Evolutionary conservation across 2,888 invertebrate genomes (phyloP).

Genomic region (Pseudolycoriella hygida): DNA sequence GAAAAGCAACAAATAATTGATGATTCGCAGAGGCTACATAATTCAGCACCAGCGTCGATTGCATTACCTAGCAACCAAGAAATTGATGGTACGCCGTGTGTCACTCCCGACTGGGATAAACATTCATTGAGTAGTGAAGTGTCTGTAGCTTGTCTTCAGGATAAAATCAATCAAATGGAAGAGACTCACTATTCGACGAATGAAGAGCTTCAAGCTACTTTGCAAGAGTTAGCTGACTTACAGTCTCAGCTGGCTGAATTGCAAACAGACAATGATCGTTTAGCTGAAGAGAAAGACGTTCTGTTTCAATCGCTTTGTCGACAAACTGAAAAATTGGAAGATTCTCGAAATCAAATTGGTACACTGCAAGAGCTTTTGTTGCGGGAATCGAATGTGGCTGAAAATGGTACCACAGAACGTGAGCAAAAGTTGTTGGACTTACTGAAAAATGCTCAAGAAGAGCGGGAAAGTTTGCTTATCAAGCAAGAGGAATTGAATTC

Average conservation of each 20-base stretch:
- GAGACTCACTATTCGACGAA: constrained; percentile 52
- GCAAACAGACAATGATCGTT: constrained; percentile 71
- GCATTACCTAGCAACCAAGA: constrained; percentile 33
- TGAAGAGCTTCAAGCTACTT: constrained; percentile 82
- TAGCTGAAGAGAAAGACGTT: constrained; percentile 77
- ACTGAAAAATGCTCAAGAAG: constrained; percentile 68
- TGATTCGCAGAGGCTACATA: constrained; percentile 51
- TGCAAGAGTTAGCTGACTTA: constrained; percentile 80
- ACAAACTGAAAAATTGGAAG: constrained; percentile 82
- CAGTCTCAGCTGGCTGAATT: constrained; percentile 74
- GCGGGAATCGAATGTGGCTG: constrained; percentile 48
- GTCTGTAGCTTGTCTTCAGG: constrained; percentile 82
- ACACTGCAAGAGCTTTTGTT: constrained; percentile 64
- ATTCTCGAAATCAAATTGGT: constrained; percentile 64
- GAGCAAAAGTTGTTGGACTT: constrained; percentile 71
- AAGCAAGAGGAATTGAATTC: constrained; percentile 65
- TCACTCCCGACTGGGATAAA: constrained; percentile 81
- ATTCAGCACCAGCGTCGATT: constrained; percentile 67
- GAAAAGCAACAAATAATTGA: constrained; percentile 66
- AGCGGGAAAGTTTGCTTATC: constrained; percentile 49
- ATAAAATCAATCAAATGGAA: constrained; percentile 63
- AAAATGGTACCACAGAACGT: constrained; percentile 53
- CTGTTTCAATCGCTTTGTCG: constrained; percentile 78
- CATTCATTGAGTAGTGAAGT: constrained; percentile 81
- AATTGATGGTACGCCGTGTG: constrained; percentile 44